Conservation (phyloP, 2,113 vertebrate species). For the Scopus umbretta region DNA sequence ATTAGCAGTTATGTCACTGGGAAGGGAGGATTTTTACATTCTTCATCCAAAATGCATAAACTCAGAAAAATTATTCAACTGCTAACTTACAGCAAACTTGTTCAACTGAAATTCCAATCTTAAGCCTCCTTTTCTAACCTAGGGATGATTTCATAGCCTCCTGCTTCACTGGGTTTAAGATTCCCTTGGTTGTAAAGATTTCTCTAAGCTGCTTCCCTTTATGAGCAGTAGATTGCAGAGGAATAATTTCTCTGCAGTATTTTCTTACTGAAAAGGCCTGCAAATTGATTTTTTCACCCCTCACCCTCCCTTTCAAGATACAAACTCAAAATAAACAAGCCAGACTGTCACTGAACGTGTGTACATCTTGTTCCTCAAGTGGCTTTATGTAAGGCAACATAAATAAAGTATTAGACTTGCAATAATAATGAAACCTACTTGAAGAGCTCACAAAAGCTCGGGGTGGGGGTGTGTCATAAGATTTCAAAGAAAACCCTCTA, state of each 20-base stretch:
- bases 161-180: slow-evolving; percentile 4
- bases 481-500: neutral
- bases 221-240: neutral
- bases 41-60: neutral
- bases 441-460: neutral
- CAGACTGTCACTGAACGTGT: neutral
- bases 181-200: neutral
- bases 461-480: neutral
- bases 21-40: neutral
- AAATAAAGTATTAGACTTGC: neutral
- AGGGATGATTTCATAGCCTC: neutral
- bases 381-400: neutral
- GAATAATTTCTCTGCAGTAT: neutral
- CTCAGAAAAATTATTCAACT: neutral
- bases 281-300: neutral
- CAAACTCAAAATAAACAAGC: neutral
- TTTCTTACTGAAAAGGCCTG: neutral
- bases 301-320: neutral
- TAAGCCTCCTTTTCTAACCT: neutral
- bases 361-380: neutral
- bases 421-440: neutral
- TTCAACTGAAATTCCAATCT: neutral
- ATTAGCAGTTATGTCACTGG: neutral
- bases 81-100: neutral
- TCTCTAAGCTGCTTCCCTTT: neutral